Base-by-base conservation (phyloP, 1,140 invertebrate genomes). In the Pogonomyrmex barbatus region DNA sequence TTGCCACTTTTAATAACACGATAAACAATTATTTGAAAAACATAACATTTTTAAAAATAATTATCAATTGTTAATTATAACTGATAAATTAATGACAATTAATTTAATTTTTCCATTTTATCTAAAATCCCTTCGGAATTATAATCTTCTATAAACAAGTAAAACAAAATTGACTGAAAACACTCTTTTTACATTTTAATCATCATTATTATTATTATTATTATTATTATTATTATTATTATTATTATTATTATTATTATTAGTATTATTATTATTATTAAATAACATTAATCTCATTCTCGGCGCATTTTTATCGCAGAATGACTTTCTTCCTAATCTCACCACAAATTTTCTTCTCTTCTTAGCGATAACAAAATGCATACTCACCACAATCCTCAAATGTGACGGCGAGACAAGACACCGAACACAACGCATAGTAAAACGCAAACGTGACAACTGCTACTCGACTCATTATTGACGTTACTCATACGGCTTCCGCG, bases 381-480 rank as follows among this genome's bases (percentile, higher is more conserved):
- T 47, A 89, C 90, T 91, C 62, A 93, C 92, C 91, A 50, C 91
- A 93, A 76, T 91, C 68, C 0, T 3, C 9, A 2, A 89, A 84
- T 6, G 65, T 30, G 9, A 88, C 6, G 14, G 84, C 87, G 4
- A 52, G 36, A 12, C 47, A 76, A 9, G 33, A 70, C 58, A 17
- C 6, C 5, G 4, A 68, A 17, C 63, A 83, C 14, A 87, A 24
- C 56, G 47, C 47, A 76, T 45, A 81, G 2, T 81, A 24, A 6
- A 75, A 4, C 30, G 87, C 4, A 65, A 82, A n/a, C 10, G 30
- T 2, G 62, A 50, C 33, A 17, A 68, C 58, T 6, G 33, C 50
- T 12, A 24, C n/a, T 65, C 33, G 81, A 39, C 1, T 14, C 88
- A 87, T 89, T 24, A n/a, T 82, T 89, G 56, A 45, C 50, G 4